Conservation (phyloP, 2,113 vertebrate species). For the Boleophthalmus pectinirostris region DNA sequence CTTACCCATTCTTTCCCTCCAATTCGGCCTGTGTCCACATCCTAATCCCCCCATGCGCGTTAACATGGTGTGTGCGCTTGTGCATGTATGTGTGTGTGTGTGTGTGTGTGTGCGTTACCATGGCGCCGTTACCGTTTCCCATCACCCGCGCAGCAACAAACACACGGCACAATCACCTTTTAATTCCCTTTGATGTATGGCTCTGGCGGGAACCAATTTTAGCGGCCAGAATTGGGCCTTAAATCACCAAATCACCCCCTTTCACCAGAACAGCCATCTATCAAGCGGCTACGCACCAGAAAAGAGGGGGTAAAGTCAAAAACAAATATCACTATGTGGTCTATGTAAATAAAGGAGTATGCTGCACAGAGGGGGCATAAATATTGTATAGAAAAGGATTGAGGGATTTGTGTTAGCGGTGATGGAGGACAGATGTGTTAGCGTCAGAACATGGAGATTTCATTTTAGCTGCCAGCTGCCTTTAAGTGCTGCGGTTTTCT, state of each 20-base stretch:
- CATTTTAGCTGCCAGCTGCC: slow-evolving; percentile 31
- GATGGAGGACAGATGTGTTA: slow-evolving; percentile 55
- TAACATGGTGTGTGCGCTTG: slow-evolving; percentile 17
- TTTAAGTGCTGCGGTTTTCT: background rate
- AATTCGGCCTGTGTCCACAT: slow-evolving; percentile 37
- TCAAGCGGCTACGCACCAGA: slow-evolving; percentile 43
- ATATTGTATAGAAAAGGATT: slow-evolving; percentile 65
- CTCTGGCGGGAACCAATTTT: slow-evolving; percentile 78
- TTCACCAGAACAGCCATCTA: slow-evolving; percentile 59
- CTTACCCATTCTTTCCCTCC: slow-evolving; percentile 31
- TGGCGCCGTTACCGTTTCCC: slow-evolving; percentile 61
- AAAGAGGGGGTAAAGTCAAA: slow-evolving; percentile 9
- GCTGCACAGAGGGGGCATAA: slow-evolving; percentile 54
- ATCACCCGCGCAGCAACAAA: slow-evolving; percentile 13
- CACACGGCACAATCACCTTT: slow-evolving; percentile 69
- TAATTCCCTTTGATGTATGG: slow-evolving; percentile 81
- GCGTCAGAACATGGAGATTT: slow-evolving; percentile 25
- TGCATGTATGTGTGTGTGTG: slow-evolving; percentile 28
- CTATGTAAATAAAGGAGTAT: slow-evolving; percentile 72
- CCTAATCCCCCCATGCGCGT: slow-evolving; percentile 52
- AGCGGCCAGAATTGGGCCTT: slow-evolving; percentile 73
- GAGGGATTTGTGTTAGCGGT: slow-evolving; percentile 53
- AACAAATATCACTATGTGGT: slow-evolving; percentile 61
- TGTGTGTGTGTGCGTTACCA: slow-evolving; percentile 42
- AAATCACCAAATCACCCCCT: slow-evolving; percentile 78